Conservation (phyloP, 1,140 invertebrate genomes). For the Pteromalus puparum region DNA sequence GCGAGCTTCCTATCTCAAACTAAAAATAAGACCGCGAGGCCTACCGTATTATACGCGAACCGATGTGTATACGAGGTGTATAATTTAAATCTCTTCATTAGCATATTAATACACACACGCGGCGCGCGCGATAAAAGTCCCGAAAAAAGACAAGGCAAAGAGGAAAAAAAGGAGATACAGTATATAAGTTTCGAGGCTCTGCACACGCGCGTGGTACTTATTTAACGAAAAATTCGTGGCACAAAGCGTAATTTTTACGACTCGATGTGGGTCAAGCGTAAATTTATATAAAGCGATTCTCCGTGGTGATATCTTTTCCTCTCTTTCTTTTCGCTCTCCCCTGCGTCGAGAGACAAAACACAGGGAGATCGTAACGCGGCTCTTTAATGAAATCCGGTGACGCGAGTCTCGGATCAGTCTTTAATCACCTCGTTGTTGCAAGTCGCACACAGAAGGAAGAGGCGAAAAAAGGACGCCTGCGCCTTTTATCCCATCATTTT, state of each 20-base stretch:
- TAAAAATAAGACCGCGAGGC: no score
- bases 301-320: neutral
- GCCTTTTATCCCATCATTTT: neutral
- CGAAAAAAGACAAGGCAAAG: neutral
- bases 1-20: no score
- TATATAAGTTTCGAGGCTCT: neutral
- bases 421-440: no score
- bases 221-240: neutral
- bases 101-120: neutral
- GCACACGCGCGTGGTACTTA: neutral
- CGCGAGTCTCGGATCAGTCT: no score
- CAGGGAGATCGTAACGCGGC: neutral
- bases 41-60: no score
- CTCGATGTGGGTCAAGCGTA: conserved; percentile 17
- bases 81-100: neutral
- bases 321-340: neutral
- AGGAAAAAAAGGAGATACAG: neutral
- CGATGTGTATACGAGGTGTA: neutral
- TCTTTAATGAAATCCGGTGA: neutral
- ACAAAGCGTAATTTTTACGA: neutral
- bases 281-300: neutral
- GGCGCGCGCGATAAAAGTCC: neutral
- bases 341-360: neutral
- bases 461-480: no score
- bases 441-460: no score